Base-by-base conservation (phyloP, 92 coral and sea anemone species). In the Ricordea florida region DNA sequence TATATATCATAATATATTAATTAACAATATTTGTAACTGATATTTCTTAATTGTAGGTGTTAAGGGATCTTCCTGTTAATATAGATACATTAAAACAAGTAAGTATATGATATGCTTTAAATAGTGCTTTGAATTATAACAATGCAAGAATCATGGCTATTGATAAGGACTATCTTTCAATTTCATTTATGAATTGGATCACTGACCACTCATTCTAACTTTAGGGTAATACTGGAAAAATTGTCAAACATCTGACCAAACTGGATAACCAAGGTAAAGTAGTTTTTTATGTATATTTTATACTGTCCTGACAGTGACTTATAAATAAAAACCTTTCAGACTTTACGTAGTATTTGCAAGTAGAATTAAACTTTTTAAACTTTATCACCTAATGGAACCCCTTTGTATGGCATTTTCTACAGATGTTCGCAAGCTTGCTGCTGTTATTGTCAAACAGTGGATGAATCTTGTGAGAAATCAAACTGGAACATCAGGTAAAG, bases 81-180 rank as follows among this genome's bases (percentile, higher is more conserved):
- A 79, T 94, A 41, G 98, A 94, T 47, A 81, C 97, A 10, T 84
- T 94, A 1, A 94, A 94, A 62, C 94, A 94, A 96, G 98, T 93
- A 90, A 22, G 48, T 57, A 36, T 1, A 25, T 2, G n/a, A 52
- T 24, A 41, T 21, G 6, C 33, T 6, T 18, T 4, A 14, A 32
- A 2, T 8, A 35, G 46, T 21, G 9, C 13, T 21, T 37, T 0
- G 3, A 13, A 31, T 55, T 16, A 16, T 4, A 8, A 22, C 6
- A 25, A n/a, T n/a, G n/a, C n/a, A n/a, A n/a, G n/a, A n/a, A n/a
- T n/a, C n/a, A n/a, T n/a, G n/a, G n/a, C n/a, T n/a, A n/a, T n/a
- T n/a, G 9, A 37, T 14, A 37, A 8, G 14, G 44, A 7, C 44
- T 33, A 3, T 15, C n/a, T 17, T 24, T 3, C 9, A 15, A 22